Evolutionary conservation across 1,140 invertebrate species (phyloP).

Genomic region (Hormaphis cornu): DNA sequence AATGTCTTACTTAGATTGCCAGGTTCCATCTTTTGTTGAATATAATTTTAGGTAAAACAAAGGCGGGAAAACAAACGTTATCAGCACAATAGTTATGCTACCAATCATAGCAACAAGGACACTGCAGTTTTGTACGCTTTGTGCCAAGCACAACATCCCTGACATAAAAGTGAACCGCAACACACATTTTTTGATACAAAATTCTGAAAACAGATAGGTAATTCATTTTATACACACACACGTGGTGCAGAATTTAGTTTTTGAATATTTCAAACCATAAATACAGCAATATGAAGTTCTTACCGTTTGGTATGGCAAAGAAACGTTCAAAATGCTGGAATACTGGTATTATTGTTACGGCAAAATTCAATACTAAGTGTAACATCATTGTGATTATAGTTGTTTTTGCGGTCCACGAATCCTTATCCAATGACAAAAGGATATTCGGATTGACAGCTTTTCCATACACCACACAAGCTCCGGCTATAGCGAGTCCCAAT

Average conservation of each 20-base stretch:
- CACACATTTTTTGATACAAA: constrained; percentile 52
- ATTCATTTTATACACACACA: background rate
- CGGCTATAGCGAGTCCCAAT: constrained; percentile 50
- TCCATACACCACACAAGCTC: constrained; percentile 54
- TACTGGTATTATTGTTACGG: constrained; percentile 58
- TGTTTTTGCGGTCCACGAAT: constrained; percentile 46
- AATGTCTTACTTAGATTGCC: background rate
- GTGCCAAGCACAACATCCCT: constrained; percentile 54
- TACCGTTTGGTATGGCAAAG: constrained; percentile 54
- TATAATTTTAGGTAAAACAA: constrained; percentile 57
- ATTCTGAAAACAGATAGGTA: constrained; percentile 50
- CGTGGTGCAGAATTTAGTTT: no score
- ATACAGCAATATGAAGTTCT: no score
- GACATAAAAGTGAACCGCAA: constrained; percentile 50
- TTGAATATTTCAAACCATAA: no score
- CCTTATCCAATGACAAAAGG: constrained; percentile 45
- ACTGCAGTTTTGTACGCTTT: constrained; percentile 59
- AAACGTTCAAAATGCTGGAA: constrained; percentile 61
- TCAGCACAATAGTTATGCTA: constrained; percentile 55
- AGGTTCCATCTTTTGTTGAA: constrained; percentile 36
- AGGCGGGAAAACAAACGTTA: constrained; percentile 58
- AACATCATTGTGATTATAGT: constrained; percentile 52
- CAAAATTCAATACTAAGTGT: constrained; percentile 54
- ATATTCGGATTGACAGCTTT: constrained; percentile 49
- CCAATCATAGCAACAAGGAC: constrained; percentile 62